These are phyloP conservation scores for Aphelinus certus DNA, from an alignment of 1,140 invertebrate species.

Conservation along the genomic window DNA sequence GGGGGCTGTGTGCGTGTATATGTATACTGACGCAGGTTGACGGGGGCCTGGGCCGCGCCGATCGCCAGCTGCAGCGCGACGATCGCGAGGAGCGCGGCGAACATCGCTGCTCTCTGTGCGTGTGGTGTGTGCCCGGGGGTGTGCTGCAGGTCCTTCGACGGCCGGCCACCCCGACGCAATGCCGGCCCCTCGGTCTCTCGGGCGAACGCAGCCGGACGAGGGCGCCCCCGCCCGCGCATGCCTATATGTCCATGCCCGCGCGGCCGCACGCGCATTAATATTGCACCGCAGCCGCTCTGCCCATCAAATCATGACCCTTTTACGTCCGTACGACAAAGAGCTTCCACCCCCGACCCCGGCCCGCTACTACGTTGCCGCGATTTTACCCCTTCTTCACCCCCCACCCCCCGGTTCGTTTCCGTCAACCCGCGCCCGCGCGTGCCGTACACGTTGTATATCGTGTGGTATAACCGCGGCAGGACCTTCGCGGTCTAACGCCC, in stretches of 20 bases:
- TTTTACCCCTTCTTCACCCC: not conserved
- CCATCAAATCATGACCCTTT: conserved; percentile 55
- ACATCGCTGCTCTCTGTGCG: not conserved
- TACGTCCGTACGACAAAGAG: conserved; percentile 2
- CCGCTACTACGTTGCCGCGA: not conserved
- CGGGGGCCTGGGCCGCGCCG: conserved; percentile 47
- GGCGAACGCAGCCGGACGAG: too few species aligned
- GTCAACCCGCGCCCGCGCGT: not conserved
- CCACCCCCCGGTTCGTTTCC: not conserved
- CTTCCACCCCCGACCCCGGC: not conserved
- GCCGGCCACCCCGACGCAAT: too few species aligned
- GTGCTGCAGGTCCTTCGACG: too few species aligned
- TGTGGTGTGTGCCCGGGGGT: not conserved
- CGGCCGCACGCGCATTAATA: too few species aligned
- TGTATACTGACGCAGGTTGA: conserved; percentile 51
- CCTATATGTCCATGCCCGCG: too few species aligned
- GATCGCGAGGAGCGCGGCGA: conserved; percentile 8
- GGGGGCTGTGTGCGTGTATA: not conserved
- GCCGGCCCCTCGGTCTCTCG: not conserved
- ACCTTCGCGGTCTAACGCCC: too few species aligned
- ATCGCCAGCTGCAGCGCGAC: not conserved
- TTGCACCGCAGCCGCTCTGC: conserved; percentile 1
- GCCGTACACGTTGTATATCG: not conserved
- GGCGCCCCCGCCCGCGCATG: too few species aligned
- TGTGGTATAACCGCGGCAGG: too few species aligned